These are phyloP conservation scores for Leptocoma aspasia DNA, from an alignment of 2,113 vertebrate species.

Conservation along the genomic window DNA sequence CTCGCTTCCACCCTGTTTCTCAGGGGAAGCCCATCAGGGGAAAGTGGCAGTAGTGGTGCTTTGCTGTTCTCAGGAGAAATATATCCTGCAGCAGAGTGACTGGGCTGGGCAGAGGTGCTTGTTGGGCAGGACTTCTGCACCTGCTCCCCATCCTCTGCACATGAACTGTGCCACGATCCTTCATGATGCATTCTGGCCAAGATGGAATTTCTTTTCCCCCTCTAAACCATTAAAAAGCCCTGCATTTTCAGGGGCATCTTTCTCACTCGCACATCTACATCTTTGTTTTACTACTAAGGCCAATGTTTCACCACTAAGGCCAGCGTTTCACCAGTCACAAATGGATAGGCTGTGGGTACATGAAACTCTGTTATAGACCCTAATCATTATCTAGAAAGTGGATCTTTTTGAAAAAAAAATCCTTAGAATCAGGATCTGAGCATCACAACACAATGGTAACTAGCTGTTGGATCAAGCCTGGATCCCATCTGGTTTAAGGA, in stretches of 20 bases:
- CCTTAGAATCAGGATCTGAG: background rate
- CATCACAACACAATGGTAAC: background rate
- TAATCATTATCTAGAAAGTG: background rate
- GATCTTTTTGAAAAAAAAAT: background rate
- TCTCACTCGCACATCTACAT: background rate
- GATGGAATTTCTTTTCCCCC: background rate
- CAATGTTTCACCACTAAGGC: background rate
- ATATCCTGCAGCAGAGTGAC: fast-evolving
- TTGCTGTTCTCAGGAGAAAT: background rate
- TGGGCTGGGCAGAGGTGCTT: background rate
- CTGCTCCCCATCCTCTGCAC: background rate
- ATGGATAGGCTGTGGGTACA: background rate
- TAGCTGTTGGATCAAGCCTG: background rate
- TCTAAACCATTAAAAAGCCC: background rate
- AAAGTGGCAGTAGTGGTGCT: background rate
- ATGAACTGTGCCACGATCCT: background rate
- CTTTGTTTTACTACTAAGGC: background rate
- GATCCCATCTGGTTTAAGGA: background rate
- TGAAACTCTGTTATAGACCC: background rate
- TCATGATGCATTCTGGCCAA: background rate
- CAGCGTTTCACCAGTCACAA: background rate
- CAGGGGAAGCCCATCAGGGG: background rate
- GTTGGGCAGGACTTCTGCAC: background rate
- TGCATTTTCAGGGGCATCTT: background rate
- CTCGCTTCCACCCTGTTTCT: background rate